A percentile compares a stretch with the other conserved stretches of the same genome.
These are phyloP conservation scores for Ophion ventricosus DNA, from an alignment of 2,888 invertebrate species.

Conservation along the genomic window DNA sequence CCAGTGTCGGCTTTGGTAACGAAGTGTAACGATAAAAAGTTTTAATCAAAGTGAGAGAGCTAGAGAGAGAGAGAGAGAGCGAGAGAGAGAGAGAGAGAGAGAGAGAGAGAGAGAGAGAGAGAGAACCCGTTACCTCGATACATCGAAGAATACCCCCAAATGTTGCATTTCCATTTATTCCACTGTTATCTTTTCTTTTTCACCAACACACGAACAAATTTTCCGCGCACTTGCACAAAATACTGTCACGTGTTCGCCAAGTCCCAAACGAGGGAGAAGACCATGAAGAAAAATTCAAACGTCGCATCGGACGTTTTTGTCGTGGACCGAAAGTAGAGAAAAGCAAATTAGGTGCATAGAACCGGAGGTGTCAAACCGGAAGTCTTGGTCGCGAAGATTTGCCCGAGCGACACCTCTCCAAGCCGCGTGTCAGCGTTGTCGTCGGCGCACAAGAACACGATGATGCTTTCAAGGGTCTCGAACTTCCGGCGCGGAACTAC, in stretches of 20 bases:
- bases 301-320: too few species aligned
- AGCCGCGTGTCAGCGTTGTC: too few species aligned
- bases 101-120: not conserved
- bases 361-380: too few species aligned
- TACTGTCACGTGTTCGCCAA: too few species aligned
- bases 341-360: too few species aligned
- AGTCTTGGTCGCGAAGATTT: too few species aligned
- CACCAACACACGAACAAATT: not conserved
- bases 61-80: constrained; percentile 14
- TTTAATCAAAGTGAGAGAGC: constrained; percentile 38
- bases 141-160: constrained; percentile 21
- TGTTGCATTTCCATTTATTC: not conserved
- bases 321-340: too few species aligned
- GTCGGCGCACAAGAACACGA: too few species aligned
- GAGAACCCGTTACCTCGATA: constrained; percentile 32
- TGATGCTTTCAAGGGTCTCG: constrained; percentile 1
- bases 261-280: too few species aligned
- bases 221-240: constrained; percentile 24
- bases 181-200: not conserved
- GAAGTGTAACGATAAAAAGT: constrained; percentile 26
- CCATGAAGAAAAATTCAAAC: too few species aligned
- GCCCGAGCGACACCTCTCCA: too few species aligned
- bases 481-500: constrained; percentile 68
- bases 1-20: constrained; percentile 9
- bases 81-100: constrained; percentile 11